Conservation (phyloP, 2,113 vertebrate genomes). For the Astur gentilis region DNA sequence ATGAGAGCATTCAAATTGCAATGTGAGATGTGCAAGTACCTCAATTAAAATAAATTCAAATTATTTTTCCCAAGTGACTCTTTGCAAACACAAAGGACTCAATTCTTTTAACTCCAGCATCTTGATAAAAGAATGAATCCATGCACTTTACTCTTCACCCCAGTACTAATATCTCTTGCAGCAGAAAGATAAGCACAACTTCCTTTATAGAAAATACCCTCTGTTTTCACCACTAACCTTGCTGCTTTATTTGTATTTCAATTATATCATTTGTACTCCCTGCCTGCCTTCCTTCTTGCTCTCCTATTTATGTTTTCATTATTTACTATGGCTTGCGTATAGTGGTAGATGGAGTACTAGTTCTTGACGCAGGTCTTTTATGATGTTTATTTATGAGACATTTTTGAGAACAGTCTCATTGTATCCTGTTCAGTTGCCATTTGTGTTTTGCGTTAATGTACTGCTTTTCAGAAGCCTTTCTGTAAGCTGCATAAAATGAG, state of each 20-base stretch:
- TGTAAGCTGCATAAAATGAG: background rate
- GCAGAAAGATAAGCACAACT: background rate
- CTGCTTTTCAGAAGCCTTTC: background rate
- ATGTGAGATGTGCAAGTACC: background rate
- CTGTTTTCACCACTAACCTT: constrained; percentile 11
- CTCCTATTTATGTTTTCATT: constrained; percentile 16
- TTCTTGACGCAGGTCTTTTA: constrained; percentile 24
- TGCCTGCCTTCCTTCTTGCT: constrained; percentile 36
- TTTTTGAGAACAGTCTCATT: background rate
- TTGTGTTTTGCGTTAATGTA: background rate
- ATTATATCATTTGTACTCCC: background rate
- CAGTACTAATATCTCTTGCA: background rate
- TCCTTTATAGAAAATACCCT: background rate
- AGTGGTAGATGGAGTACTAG: background rate
- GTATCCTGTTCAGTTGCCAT: background rate
- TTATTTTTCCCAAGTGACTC: background rate
- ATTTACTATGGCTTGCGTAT: background rate
- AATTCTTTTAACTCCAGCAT: background rate
- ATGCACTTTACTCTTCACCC: background rate
- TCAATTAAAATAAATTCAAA: background rate
- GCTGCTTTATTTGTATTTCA: constrained; percentile 13
- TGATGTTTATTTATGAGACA: constrained; percentile 37
- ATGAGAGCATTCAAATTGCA: background rate
- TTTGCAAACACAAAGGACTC: background rate
- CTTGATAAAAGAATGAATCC: background rate